phyloP scores from a whole-genome alignment of 2,797 vertebrate genomes.

The Gymnocypris eckloni region DNA sequence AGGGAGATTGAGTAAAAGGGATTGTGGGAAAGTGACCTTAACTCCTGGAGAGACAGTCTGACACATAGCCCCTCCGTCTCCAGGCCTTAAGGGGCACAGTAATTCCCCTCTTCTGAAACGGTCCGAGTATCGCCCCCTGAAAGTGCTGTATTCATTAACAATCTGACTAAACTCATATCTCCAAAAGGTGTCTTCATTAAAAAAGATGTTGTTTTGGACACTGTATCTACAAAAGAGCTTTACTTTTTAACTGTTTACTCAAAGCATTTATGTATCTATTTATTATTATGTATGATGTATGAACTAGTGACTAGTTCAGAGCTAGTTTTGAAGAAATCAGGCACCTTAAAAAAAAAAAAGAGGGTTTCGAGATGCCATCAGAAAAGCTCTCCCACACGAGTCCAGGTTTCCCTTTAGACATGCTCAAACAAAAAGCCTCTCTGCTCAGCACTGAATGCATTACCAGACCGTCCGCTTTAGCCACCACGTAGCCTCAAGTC shows the following conservation, averaged over 20 bases:
- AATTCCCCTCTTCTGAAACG: constrained; percentile 16
- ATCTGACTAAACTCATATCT: constrained; percentile 33
- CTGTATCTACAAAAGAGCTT: constrained; percentile 14
- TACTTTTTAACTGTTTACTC: not conserved
- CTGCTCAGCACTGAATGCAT: constrained; percentile 33
- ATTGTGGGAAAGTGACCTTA: constrained; percentile 61
- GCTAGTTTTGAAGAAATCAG: not conserved
- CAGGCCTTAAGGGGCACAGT: constrained; percentile 38
- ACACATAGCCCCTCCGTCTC: constrained; percentile 35
- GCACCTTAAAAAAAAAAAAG: not conserved
- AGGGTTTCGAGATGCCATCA: constrained; percentile 31
- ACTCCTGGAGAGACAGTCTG: constrained; percentile 50
- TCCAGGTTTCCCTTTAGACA: constrained; percentile 46
- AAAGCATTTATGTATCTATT: not conserved
- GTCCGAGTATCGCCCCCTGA: constrained; percentile 9
- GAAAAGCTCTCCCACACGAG: constrained; percentile 31
- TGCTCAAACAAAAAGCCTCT: constrained; percentile 45
- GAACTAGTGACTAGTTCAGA: constrained; percentile 3
- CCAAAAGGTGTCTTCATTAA: constrained; percentile 28
- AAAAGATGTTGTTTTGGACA: constrained; percentile 18
- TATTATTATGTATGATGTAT: not conserved
- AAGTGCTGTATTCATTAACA: constrained; percentile 22
- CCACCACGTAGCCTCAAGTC: constrained; percentile 18
- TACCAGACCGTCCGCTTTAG: constrained; percentile 24
- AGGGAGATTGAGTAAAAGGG: constrained; percentile 30